Evolutionary conservation across 2,888 invertebrate genomes (phyloP), one percentile per base, ranked within the genome.

Genomic region (Myopa testacea): DNA sequence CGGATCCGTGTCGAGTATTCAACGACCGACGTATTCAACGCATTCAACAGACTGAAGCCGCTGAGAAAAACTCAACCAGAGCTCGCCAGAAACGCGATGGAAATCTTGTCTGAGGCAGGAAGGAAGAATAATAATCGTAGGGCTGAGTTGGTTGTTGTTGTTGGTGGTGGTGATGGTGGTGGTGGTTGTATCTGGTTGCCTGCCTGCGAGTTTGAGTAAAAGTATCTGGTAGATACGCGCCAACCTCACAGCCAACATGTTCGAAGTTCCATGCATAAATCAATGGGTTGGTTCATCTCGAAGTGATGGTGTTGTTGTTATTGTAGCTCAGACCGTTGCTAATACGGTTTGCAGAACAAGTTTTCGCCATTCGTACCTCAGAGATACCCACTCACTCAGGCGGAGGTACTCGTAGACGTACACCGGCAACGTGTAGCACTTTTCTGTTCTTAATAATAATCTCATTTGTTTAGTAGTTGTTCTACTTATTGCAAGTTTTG

Each of bases 1-100:
- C 6, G 45, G 7, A 45, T 8, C 7, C 45, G 45, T 45, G 10
- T 45, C 45, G 45, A 8, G 10, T 45, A 8, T 45, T 10, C 6
- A 45, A 65, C 67, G 82, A 84, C 84, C 85, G 84, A 81, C 84
- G 82, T 81, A 82, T 77, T 78, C 83, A 80, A 78, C 81, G 81
- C 74, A 77, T 82, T 80, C 65, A 82, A 83, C 83, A 81, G 83
- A 84, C 85, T 84, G 84, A 82, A 67, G 52, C 55, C 65, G 38
- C 14, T 4, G 14, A 67, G 37, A 14, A 74, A 26, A 74, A 26
- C 26, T 26, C 26, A 26, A 63, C 34, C 65, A 52, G 52, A 65
- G 37, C 37, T 65, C 38, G 38, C 67, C 14, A 19, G 37, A 65
- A 45, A 45, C 71, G 19, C 38, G 70, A 58, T 58, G 40, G 38